Evolutionary conservation across 1,140 invertebrate genomes (phyloP), one percentile per base, ranked within the genome.

Genomic region (Uloborus diversus): DNA sequence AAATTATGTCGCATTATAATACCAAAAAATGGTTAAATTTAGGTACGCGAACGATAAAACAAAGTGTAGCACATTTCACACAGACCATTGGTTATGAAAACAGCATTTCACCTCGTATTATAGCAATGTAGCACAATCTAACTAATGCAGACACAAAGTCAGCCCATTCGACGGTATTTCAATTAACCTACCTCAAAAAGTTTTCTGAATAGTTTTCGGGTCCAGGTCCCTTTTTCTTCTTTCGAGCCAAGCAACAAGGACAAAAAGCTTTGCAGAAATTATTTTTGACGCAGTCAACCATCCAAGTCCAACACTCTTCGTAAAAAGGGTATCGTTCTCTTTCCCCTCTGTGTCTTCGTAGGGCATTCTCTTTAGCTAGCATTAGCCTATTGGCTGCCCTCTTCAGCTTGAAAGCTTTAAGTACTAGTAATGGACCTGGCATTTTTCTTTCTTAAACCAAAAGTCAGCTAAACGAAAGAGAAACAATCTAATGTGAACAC

Each of bases 291-390:
- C 76, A 79, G 9, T 42, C 42, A 7, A 65, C 11, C 1, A 35
- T 17, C 57, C 59, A 80, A 4, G n/a, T 65, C 42, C 57, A 80
- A 2, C 4, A 61, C 25, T 71, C 59, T 32, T 80, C 79, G 33
- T 56, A 65, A 23, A 57, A 65, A 11, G 79, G 66, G 20, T 65
- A 71, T 1, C 59, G 37, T 5, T 66, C 57, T 32, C 32, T 51
- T 17, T 80, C 30, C 1, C 79, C 79, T 0, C 28, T 33, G 14
- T 37, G 37, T 4, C 64, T 47, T 20, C 79, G 51, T 11, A 80
- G 7, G 11, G 79, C 28, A 27, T 80, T 80, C n/a, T 71, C 47
- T 56, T 32, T 70, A n/a, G 79, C 79, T 25, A 9, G 20, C 3
- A 27, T 51, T 3, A 80, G 30, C 7, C 79, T 42, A 1, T 80